These are phyloP conservation scores for Drosophila melanosoma DNA, from an alignment of 2,888 invertebrate species.

Conservation along the genomic window DNA sequence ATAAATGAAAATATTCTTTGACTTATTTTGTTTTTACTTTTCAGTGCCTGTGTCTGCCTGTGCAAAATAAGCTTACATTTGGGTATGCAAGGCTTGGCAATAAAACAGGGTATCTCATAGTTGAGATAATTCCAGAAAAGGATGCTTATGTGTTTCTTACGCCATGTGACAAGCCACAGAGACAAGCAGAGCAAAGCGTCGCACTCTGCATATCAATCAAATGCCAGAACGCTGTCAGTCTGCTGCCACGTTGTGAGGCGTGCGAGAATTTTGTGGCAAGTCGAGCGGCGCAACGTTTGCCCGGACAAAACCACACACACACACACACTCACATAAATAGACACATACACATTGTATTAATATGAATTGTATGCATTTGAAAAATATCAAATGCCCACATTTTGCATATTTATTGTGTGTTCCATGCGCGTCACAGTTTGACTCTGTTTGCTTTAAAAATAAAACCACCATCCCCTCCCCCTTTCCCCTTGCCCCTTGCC, in stretches of 20 bases:
- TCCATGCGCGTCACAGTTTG: slow-evolving; percentile 29
- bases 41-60: neutral
- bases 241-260: slow-evolving; percentile 65
- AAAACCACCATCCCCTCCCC: neutral
- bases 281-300: slow-evolving; percentile 18
- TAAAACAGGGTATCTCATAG: neutral
- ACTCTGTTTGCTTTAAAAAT: slow-evolving; percentile 11
- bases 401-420: slow-evolving; percentile 76
- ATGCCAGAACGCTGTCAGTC: slow-evolving; percentile 70
- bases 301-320: slow-evolving; percentile 2
- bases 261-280: slow-evolving; percentile 56
- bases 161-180: slow-evolving; percentile 3
- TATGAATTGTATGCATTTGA: slow-evolving; percentile 38
- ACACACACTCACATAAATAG: neutral
- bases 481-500: neutral
- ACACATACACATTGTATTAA: slow-evolving; percentile 11
- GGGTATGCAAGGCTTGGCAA: neutral
- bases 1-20: neutral
- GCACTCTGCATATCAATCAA: slow-evolving; percentile 76
- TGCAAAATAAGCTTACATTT: neutral
- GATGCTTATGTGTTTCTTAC: neutral
- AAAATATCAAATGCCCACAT: slow-evolving; percentile 74
- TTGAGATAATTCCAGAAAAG: neutral
- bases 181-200: slow-evolving; percentile 31
- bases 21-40: neutral